phyloP scores from a whole-genome alignment of 2,113 vertebrate species.

The Oceanites oceanicus region DNA sequence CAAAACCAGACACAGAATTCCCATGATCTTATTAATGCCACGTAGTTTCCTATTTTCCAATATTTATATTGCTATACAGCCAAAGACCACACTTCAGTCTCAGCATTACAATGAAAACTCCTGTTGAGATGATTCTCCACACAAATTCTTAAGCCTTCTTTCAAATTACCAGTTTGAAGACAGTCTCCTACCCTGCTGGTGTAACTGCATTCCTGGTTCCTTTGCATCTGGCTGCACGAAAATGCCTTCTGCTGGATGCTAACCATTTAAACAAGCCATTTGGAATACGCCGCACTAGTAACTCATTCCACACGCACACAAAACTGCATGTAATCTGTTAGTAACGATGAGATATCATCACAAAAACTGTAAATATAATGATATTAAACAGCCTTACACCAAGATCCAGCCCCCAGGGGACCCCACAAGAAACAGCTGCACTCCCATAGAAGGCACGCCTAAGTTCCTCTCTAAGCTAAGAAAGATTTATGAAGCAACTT shows the following conservation, averaged over 20 bases:
- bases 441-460: background rate
- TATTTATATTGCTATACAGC: constrained; percentile 36
- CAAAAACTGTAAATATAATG: background rate
- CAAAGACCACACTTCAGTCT: background rate
- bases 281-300: background rate
- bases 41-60: background rate
- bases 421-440: constrained; percentile 39
- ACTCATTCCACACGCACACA: background rate
- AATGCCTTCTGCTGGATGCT: background rate
- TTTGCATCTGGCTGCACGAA: background rate
- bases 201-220: background rate
- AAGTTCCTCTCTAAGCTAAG: constrained; percentile 6
- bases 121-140: background rate
- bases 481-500: constrained; percentile 36
- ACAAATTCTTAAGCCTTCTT: background rate
- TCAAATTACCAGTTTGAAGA: background rate
- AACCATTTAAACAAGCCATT: background rate
- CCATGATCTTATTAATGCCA: background rate
- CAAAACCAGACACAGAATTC: constrained; percentile 13
- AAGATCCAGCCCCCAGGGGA: background rate
- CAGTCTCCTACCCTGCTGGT: background rate
- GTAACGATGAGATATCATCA: background rate
- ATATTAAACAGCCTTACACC: background rate
- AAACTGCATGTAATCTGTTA: background rate
- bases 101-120: constrained; percentile 6